Percentiles rank a stretch among this genome's conserved stretches.
These are phyloP conservation scores for Barypeithes pellucidus DNA, from an alignment of 2,888 invertebrate genomes.

Conservation along the genomic window DNA sequence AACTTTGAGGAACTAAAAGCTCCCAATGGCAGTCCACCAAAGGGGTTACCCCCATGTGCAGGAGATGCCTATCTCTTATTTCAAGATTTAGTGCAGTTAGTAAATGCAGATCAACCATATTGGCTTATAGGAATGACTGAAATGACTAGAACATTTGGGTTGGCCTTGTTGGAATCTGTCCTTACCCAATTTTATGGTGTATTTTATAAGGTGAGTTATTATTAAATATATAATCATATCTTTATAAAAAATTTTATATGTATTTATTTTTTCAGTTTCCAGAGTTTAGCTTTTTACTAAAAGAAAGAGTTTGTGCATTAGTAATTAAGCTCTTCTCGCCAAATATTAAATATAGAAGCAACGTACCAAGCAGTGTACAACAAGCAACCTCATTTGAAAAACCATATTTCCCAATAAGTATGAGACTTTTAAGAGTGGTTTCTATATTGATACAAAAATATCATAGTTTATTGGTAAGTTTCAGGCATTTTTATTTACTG, in stretches of 20 bases:
- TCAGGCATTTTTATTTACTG: neutral
- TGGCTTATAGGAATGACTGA: slow-evolving; percentile 98
- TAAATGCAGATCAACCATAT: slow-evolving; percentile 96
- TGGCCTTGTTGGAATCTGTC: slow-evolving; percentile 95
- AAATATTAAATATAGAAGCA: slow-evolving; percentile 92
- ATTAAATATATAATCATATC: neutral
- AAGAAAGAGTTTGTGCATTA: slow-evolving; percentile 97
- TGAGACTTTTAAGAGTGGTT: slow-evolving; percentile 93
- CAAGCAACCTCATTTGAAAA: slow-evolving; percentile 84
- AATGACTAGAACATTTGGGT: slow-evolving; percentile 96
- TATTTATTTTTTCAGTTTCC: slow-evolving; percentile 79
- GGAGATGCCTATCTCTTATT: slow-evolving; percentile 96
- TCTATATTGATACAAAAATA: slow-evolving; percentile 95
- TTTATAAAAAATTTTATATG: neutral
- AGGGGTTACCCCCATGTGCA: slow-evolving; percentile 89
- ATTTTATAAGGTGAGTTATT: slow-evolving; percentile 81
- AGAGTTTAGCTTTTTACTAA: slow-evolving; percentile 94
- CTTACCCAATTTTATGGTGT: slow-evolving; percentile 89
- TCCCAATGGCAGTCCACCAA: slow-evolving; percentile 84
- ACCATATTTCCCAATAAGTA: slow-evolving; percentile 97
- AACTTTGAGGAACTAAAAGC: slow-evolving; percentile 87
- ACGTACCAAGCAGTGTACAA: slow-evolving; percentile 74
- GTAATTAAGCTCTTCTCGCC: slow-evolving; percentile 99
- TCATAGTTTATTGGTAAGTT: slow-evolving; percentile 87
- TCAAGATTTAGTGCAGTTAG: slow-evolving; percentile 97